Evolutionary conservation across 64 coral and sea anemone species (phyloP), one percentile per base, ranked within the genome.

Genomic region (Pachyseris speciosa): DNA sequence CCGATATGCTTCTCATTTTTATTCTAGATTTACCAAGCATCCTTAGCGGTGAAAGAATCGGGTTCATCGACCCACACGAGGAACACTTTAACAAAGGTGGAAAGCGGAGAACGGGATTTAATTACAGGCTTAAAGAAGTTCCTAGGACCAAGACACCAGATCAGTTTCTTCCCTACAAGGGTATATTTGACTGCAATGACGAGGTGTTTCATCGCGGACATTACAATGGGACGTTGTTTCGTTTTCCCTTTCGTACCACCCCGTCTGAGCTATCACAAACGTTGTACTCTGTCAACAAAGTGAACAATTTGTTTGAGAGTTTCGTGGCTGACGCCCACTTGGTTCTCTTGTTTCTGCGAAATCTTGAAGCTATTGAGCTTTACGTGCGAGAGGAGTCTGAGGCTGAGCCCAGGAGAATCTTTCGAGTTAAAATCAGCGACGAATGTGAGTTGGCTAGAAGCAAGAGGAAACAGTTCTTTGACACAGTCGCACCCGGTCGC

Each of bases 131-230:
- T 5, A 60, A 47, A 29, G 26, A 77, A 4, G 72, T 76, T 3
- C 40, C 33, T 39, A 9, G 43, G 5, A 10, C 7, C 0, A 83
- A 91, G 53, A 87, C 83, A 32, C 64, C 86, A 0, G 88, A 98
- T 49, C 93, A 98, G 72, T 98, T 98, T 51, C 48, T 64, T 10
- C 96, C 96, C 4, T 98, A 95, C 65, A 94, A 93, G n/a, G 76
- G 72, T 0, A 78, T 98, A 53, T 89, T 95, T 68, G 64, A 80
- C 59, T 98, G 93, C 12, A 73, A n/a, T 10, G 43, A 96, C 22
- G 85, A 89, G 8, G 20, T 37, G 4, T 98, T 93, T 19, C 39
- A 13, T 12, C 58, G 36, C 29, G 93, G 90, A 33, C 57, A 67
- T 20, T 98, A 95, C 43, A 60, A 87, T 2, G 96, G 93, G 19